These are phyloP conservation scores for Vesta saturnalis DNA, from an alignment of 2,888 invertebrate genomes.

Conservation along the genomic window DNA sequence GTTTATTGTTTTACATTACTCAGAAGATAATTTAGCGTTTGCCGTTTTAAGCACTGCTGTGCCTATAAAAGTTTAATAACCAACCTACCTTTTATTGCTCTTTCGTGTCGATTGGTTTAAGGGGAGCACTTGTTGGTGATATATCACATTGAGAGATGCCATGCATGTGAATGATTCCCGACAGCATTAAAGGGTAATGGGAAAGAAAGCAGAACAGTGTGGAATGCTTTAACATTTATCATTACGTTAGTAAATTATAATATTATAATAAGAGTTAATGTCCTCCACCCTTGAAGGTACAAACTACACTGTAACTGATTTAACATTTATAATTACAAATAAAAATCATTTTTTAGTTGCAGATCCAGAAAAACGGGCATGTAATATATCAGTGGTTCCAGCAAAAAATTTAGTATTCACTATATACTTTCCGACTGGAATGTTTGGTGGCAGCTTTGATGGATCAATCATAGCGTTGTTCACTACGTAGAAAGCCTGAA, in stretches of 20 bases:
- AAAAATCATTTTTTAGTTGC: slow-evolving; percentile 5
- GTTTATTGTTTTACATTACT: too few species aligned
- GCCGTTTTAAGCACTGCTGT: too few species aligned
- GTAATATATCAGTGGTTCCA: slow-evolving; percentile 23
- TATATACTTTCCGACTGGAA: slow-evolving; percentile 28
- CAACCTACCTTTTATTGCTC: neutral
- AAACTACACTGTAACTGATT: neutral
- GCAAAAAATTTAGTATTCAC: slow-evolving; percentile 12
- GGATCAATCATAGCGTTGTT: slow-evolving; percentile 28
- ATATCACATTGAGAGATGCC: neutral
- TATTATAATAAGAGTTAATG: neutral
- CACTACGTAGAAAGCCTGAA: slow-evolving; percentile 17
- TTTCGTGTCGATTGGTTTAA: slow-evolving; percentile 1
- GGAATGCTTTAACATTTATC: too few species aligned
- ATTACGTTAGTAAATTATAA: too few species aligned
- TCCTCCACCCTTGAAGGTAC: neutral
- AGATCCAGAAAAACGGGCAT: slow-evolving; percentile 20
- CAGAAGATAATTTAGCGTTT: too few species aligned
- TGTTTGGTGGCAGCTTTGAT: slow-evolving; percentile 24
- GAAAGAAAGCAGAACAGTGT: too few species aligned
- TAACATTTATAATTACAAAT: neutral
- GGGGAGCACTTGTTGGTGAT: neutral
- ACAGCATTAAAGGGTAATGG: too few species aligned
- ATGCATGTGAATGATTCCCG: neutral
- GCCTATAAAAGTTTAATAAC: neutral